Base-by-base conservation (phyloP, 2,113 vertebrate species). In the Tinamus guttatus region DNA sequence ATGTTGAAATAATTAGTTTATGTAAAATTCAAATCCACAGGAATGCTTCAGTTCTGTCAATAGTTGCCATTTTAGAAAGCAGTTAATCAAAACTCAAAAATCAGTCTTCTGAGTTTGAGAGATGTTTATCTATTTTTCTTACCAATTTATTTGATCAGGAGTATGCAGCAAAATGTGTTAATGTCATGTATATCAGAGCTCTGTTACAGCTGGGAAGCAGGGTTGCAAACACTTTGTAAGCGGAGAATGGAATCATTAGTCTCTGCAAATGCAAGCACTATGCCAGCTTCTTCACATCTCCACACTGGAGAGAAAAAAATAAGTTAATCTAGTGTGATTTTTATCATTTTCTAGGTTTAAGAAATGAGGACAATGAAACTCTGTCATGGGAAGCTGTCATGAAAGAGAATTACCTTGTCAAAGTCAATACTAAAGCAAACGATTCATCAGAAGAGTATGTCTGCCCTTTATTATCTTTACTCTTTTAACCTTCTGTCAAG, bases 351-450 rank as follows among this genome's bases (percentile, higher is more conserved):
- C 9, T 49, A 98, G 98, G 98, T 93, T 96, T 96, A 69, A 98
- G 56, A 81, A 98, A 98, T 22, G 98, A 98, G 58, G 98, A 98
- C 93, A 95, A 98, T 5, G 97, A 98, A 93, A 98, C 97, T 28
- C 90, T 98, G 96, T 96, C 98, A 0, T 98, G 98, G 98, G 98
- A 98, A 90, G 98, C 98, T 18, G 98, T 98, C 94, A 98, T 98
- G 98, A 98, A 98, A 92, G 98, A 98, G 90, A 98, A 98, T 74
- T 98, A 98, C 89, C 98, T 98, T 1, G 98, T 98, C 89, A 98
- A 98, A 97, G 94, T 97, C 94, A 98, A 98, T 92, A 98, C 97
- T 21, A 98, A 98, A 80, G 93, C 97, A 87, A 96, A 52, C 1
- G 98, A 98, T 84, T 85, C 94, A 14, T 96, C 98, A 12, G 98